Conservation (phyloP, 2,797 vertebrate genomes). For the Dromococcyx pavoninus region DNA sequence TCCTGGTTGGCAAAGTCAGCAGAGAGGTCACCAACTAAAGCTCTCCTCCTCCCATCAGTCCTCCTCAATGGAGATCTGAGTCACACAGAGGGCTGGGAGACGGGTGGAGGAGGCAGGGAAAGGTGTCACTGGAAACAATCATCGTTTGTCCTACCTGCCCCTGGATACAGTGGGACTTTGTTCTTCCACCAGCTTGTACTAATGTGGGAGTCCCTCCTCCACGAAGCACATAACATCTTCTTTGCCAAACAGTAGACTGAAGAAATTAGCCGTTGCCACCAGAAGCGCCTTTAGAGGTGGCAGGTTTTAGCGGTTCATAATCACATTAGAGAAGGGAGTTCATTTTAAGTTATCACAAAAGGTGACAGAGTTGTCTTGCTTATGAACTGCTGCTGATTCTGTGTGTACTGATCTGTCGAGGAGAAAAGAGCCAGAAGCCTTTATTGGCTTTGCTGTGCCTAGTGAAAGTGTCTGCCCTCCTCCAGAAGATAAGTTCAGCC, state of each 20-base stretch:
- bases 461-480: constrained; percentile 42
- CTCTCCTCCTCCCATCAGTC: neutral
- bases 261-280: neutral
- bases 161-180: neutral
- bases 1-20: neutral
- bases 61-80: neutral
- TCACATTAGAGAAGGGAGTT: neutral
- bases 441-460: constrained; percentile 15
- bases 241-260: constrained; percentile 21
- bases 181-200: neutral
- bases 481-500: constrained; percentile 61
- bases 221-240: neutral
- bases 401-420: constrained; percentile 35
- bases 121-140: constrained; percentile 24
- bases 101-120: neutral
- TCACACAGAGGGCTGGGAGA: neutral
- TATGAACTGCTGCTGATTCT: constrained; percentile 24
- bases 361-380: constrained; percentile 23
- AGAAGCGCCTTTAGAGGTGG: neutral
- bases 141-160: neutral
- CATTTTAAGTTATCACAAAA: constrained; percentile 31
- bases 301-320: constrained; percentile 5
- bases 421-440: constrained; percentile 63
- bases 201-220: neutral
- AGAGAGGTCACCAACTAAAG: neutral